Conservation (phyloP, 2,888 invertebrate species). For the Euphydryas editha region DNA sequence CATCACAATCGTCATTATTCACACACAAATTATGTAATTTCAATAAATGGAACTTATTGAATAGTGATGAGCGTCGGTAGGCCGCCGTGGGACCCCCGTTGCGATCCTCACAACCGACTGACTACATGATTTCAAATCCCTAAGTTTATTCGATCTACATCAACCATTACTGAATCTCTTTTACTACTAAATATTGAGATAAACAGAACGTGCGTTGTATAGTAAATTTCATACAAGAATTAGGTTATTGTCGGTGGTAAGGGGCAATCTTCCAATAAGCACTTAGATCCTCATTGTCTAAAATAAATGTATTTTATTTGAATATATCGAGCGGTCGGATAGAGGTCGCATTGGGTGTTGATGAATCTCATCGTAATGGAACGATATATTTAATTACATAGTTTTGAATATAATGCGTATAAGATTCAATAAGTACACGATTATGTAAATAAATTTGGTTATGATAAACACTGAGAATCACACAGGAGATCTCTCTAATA, state of each 20-base stretch:
- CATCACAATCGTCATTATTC: conserved; percentile 84
- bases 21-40: conserved; percentile 84
- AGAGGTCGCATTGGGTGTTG: conserved; percentile 64
- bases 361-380: conserved; percentile 50
- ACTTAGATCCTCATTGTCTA: conserved; percentile 73
- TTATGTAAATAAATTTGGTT: neutral
- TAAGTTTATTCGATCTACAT: conserved; percentile 46
- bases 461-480: neutral
- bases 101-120: conserved; percentile 53
- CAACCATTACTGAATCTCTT: conserved; percentile 42
- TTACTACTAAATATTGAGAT: neutral
- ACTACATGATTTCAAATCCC: conserved; percentile 46
- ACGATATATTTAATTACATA: conserved; percentile 8
- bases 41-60: conserved; percentile 83
- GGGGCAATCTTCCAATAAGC: conserved; percentile 62
- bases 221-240: conserved; percentile 17
- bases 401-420: conserved; percentile 10
- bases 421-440: neutral
- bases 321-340: conserved; percentile 65
- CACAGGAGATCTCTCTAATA: neutral
- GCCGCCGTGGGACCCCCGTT: conserved; percentile 70
- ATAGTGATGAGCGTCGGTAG: conserved; percentile 83
- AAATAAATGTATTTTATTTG: conserved; percentile 77
- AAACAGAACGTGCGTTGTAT: conserved; percentile 50
- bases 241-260: conserved; percentile 44